Evolutionary conservation across 2,113 vertebrate genomes (phyloP).

Genomic region (Urocynchramus pylzowi): DNA sequence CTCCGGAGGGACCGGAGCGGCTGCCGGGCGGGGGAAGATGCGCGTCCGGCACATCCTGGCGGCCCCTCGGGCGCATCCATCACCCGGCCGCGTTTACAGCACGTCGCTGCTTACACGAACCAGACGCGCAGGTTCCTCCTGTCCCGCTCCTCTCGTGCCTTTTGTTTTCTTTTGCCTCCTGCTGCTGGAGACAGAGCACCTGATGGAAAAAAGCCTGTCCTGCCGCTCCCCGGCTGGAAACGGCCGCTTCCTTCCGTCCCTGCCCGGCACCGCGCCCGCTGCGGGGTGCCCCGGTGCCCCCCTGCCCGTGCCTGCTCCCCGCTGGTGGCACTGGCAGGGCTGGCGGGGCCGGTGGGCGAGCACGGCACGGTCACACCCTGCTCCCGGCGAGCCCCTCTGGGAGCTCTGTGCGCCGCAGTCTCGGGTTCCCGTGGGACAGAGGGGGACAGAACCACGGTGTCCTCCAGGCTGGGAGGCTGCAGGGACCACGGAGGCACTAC

Average conservation of each 20-base stretch:
- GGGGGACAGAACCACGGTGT: accelerated
- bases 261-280: not conserved
- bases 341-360: accelerated
- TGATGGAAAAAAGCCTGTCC: conserved; percentile 61
- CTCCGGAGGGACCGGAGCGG: not conserved
- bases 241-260: conserved; percentile 23
- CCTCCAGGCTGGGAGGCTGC: not conserved
- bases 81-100: conserved; percentile 57
- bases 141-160: conserved; percentile 3
- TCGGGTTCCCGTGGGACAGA: accelerated
- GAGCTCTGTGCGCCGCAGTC: not conserved
- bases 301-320: not conserved
- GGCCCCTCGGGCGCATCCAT: conserved; percentile 55
- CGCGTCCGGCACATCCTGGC: not conserved
- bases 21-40: not conserved
- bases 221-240: not conserved
- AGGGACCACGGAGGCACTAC: accelerated
- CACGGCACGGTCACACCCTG: not conserved
- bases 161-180: conserved; percentile 27
- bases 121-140: conserved; percentile 58
- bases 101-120: conserved; percentile 64
- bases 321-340: accelerated
- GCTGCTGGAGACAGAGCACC: conserved; percentile 15
- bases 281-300: not conserved
- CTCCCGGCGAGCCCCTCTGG: accelerated